Percentiles rank a stretch among this genome's conserved stretches.
phyloP scores from a whole-genome alignment of 2,797 vertebrate genomes.

The Smutsia gigantea region DNA sequence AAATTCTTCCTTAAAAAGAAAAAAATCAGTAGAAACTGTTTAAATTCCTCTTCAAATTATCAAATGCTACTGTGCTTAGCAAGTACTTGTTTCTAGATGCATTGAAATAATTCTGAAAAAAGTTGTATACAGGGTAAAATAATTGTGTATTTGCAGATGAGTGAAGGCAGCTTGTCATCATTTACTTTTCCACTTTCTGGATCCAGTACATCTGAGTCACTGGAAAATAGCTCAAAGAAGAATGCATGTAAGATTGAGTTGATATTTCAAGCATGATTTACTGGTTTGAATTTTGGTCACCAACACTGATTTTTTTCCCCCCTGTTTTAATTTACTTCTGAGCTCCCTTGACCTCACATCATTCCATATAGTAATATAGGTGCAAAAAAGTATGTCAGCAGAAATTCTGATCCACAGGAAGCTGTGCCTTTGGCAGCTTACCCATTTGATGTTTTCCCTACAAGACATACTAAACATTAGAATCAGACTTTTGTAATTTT shows the following conservation, averaged over 20 bases:
- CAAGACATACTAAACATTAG: not conserved
- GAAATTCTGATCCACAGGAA: not conserved
- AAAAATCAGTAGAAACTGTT: not conserved
- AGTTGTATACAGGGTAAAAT: not conserved
- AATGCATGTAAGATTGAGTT: slow-evolving; percentile 89
- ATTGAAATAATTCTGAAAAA: not conserved
- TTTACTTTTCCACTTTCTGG: slow-evolving; percentile 87
- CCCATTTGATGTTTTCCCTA: not conserved
- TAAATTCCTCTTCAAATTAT: not conserved
- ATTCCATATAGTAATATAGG: not conserved
- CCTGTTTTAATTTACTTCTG: not conserved
- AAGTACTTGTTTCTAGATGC: not conserved
- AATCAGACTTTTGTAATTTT: not conserved
- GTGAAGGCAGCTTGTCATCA: slow-evolving; percentile 87
- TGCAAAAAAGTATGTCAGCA: not conserved
- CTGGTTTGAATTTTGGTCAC: not conserved
- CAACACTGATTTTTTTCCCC: not conserved
- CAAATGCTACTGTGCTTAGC: not conserved
- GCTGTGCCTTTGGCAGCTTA: not conserved
- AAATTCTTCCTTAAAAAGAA: slow-evolving; percentile 30
- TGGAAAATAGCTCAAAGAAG: slow-evolving; percentile 86
- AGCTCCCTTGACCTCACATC: not conserved
- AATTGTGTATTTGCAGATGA: slow-evolving; percentile 82
- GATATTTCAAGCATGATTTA: not conserved
- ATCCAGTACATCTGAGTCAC: slow-evolving; percentile 83